Evolutionary conservation across 2,888 invertebrate genomes (phyloP).

Genomic region (Xanthorhoe designata): DNA sequence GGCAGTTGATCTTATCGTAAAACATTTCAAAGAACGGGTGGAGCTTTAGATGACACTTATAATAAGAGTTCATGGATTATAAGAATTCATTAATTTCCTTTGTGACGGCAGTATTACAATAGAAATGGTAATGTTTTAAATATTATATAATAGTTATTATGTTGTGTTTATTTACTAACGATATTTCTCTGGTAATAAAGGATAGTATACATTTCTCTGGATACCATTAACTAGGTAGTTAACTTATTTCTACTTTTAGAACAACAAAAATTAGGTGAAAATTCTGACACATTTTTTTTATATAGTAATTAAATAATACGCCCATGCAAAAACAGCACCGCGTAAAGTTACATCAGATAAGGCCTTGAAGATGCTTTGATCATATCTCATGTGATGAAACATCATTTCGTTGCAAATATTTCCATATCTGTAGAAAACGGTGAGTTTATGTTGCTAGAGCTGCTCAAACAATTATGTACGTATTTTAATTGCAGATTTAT

Average conservation of each 20-base stretch:
- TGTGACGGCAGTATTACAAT: not conserved
- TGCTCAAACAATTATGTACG: not conserved
- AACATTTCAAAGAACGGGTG: constrained; percentile 15
- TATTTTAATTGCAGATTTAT: not conserved
- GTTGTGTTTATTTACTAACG: not conserved
- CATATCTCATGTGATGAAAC: constrained; percentile 37
- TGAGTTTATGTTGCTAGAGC: constrained; percentile 5
- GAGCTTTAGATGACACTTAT: constrained; percentile 11
- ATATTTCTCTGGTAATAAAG: too few species aligned
- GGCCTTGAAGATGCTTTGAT: constrained; percentile 48
- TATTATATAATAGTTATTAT: not conserved
- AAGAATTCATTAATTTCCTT: not conserved
- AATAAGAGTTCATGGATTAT: not conserved
- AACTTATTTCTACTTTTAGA: not conserved
- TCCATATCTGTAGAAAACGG: constrained; percentile 21
- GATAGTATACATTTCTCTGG: too few species aligned
- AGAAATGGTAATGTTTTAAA: not conserved
- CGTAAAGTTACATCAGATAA: constrained; percentile 34
- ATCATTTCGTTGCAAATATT: constrained; percentile 18
- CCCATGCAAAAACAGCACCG: constrained; percentile 22
- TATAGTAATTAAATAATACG: constrained; percentile 20
- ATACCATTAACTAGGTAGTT: too few species aligned
- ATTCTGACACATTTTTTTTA: not conserved
- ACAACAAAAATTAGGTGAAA: not conserved
- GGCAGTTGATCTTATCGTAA: constrained; percentile 72